Percentiles rank a stretch among this genome's conserved stretches.
Evolutionary conservation across 2,113 vertebrate species (phyloP).

Genomic region (Anas platyrhynchos): DNA sequence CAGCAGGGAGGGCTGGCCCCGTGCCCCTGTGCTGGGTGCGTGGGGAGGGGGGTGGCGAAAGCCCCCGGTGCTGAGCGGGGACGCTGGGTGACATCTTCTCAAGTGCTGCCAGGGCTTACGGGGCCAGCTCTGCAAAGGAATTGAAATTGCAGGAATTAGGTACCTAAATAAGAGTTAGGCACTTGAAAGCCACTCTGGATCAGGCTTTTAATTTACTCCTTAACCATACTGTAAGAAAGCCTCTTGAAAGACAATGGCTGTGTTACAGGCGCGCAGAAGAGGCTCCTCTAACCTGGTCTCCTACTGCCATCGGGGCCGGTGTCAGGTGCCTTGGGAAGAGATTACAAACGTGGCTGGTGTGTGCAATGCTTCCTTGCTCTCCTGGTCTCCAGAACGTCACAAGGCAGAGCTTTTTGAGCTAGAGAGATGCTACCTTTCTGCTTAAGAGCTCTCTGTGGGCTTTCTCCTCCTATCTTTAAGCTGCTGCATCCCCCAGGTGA

Average conservation of each 20-base stretch:
- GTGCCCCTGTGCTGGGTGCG: neutral
- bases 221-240: slow-evolving; percentile 16
- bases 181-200: slow-evolving; percentile 26
- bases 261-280: neutral
- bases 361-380: neutral
- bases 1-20: neutral
- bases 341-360: neutral
- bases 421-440: neutral
- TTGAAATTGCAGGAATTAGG: slow-evolving; percentile 5
- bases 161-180: slow-evolving; percentile 26
- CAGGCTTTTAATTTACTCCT: slow-evolving; percentile 33
- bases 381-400: neutral
- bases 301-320: neutral
- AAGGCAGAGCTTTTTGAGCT: neutral
- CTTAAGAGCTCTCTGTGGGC: slow-evolving; percentile 14
- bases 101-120: slow-evolving; percentile 22
- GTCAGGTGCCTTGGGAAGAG: neutral
- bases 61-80: neutral
- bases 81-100: neutral
- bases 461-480: neutral
- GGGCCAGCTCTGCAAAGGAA: neutral
- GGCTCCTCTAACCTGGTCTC: neutral
- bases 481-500: neutral
- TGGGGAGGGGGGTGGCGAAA: fast-evolving
- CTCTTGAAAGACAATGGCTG: neutral